These are phyloP conservation scores for Indri indri DNA, from an alignment of 2,113 vertebrate genomes.

Conservation along the genomic window DNA sequence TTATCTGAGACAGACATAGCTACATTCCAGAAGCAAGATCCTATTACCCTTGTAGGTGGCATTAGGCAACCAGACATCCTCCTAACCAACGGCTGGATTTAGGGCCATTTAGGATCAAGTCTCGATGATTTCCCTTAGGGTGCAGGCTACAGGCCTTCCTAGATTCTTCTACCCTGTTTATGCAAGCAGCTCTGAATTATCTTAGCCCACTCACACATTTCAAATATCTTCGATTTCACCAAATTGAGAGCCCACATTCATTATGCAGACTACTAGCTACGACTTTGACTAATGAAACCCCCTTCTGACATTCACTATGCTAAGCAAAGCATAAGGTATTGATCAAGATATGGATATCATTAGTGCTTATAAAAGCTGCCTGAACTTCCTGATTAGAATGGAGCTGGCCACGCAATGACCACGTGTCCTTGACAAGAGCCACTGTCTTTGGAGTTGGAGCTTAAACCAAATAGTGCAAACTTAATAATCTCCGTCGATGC, in stretches of 20 bases:
- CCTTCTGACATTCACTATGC: neutral
- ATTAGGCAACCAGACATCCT: neutral
- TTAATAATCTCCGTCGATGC: neutral
- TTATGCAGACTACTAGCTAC: neutral
- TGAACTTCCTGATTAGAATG: neutral
- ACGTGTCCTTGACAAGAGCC: neutral
- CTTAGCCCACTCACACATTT: neutral
- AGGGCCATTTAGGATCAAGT: neutral
- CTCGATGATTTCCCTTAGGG: neutral
- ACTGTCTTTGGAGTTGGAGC: neutral
- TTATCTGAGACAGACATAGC: neutral
- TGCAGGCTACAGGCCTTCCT: neutral
- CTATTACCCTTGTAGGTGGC: neutral
- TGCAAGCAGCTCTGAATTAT: neutral
- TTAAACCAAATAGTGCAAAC: constrained; percentile 28
- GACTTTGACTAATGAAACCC: neutral
- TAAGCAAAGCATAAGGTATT: neutral
- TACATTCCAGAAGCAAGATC: neutral
- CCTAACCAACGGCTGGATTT: neutral
- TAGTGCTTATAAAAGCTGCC: neutral
- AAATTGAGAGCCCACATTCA: neutral
- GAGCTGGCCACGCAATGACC: neutral
- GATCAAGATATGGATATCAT: neutral
- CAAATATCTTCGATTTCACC: neutral
- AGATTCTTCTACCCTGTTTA: neutral